Evolutionary conservation across 2,888 invertebrate genomes (phyloP).

Genomic region (Zygogramma bicolorata): DNA sequence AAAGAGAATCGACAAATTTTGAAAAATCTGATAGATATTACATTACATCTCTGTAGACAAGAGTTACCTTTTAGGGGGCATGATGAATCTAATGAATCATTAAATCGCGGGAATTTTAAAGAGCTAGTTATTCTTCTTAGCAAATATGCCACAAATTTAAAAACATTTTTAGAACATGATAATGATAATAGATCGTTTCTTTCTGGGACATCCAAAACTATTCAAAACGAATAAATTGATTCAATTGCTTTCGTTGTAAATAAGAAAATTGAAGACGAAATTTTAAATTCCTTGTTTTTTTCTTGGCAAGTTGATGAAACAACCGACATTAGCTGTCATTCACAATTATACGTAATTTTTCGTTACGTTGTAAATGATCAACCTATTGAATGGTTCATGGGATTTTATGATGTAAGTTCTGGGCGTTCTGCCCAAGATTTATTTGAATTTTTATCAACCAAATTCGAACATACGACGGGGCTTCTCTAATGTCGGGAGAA

Average conservation of each 20-base stretch:
- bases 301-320: slow-evolving; percentile 43
- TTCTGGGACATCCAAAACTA: slow-evolving; percentile 35
- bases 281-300: slow-evolving; percentile 32
- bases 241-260: slow-evolving; percentile 20
- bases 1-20: slow-evolving; percentile 14
- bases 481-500: slow-evolving; percentile 51
- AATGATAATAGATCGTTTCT: slow-evolving; percentile 25
- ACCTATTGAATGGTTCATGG: slow-evolving; percentile 54
- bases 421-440: slow-evolving; percentile 44
- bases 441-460: slow-evolving; percentile 46
- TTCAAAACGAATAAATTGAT: slow-evolving; percentile 42
- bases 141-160: slow-evolving; percentile 7
- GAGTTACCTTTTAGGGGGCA: slow-evolving; percentile 25
- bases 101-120: slow-evolving; percentile 32
- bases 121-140: slow-evolving; percentile 42
- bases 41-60: slow-evolving; percentile 14
- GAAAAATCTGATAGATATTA: slow-evolving; percentile 21
- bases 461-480: slow-evolving; percentile 55
- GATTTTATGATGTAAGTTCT: slow-evolving; percentile 54
- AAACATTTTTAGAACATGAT: background rate
- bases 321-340: slow-evolving; percentile 45
- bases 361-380: slow-evolving; percentile 49
- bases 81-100: slow-evolving; percentile 24
- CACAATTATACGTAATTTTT: slow-evolving; percentile 52
- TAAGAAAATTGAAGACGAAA: slow-evolving; percentile 30